Evolutionary conservation across 1,140 invertebrate species (phyloP).

Genomic region (Himalopsyche phryganea): DNA sequence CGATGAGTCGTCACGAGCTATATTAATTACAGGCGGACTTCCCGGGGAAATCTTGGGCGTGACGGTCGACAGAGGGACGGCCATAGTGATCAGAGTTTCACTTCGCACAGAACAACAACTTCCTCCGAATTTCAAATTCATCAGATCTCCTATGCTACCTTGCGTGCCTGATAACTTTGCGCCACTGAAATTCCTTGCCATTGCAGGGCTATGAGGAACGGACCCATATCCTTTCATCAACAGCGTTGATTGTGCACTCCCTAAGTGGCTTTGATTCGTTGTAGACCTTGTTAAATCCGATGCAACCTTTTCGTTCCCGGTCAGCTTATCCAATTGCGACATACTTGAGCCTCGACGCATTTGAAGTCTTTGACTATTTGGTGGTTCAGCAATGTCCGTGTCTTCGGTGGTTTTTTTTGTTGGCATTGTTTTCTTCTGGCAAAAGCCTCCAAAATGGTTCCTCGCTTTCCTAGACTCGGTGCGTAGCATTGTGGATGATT

Average conservation of each 20-base stretch:
- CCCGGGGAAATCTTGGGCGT: constrained; percentile 47
- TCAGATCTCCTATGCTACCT: constrained; percentile 72
- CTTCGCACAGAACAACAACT: constrained; percentile 63
- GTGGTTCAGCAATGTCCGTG: constrained; percentile 33
- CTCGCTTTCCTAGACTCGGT: constrained; percentile 31
- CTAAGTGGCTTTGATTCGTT: constrained; percentile 42
- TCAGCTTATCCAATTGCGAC: constrained; percentile 66
- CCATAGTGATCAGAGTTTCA: constrained; percentile 64
- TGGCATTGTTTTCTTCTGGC: constrained; percentile 15
- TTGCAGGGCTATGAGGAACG: constrained; percentile 53
- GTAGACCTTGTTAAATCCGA: constrained; percentile 52
- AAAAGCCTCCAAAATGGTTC: constrained; percentile 14
- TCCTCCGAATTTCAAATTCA: constrained; percentile 70
- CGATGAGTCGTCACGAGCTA: too few relatives aligned
- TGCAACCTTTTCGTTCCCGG: constrained; percentile 36
- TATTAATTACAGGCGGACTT: constrained; percentile 40
- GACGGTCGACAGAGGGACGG: constrained; percentile 69
- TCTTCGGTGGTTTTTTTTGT: constrained; percentile 24
- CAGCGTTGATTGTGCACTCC: constrained; percentile 35
- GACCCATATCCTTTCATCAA: constrained; percentile 46
- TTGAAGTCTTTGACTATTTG: constrained; percentile 43
- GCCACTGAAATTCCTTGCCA: constrained; percentile 49
- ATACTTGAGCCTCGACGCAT: constrained; percentile 68
- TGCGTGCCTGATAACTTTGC: constrained; percentile 42
- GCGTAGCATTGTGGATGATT: constrained; percentile 48